A percentile compares a stretch with the other conserved stretches of the same genome.
Conservation (phyloP, 2,888 invertebrate species). For the Torymus tubicola region DNA sequence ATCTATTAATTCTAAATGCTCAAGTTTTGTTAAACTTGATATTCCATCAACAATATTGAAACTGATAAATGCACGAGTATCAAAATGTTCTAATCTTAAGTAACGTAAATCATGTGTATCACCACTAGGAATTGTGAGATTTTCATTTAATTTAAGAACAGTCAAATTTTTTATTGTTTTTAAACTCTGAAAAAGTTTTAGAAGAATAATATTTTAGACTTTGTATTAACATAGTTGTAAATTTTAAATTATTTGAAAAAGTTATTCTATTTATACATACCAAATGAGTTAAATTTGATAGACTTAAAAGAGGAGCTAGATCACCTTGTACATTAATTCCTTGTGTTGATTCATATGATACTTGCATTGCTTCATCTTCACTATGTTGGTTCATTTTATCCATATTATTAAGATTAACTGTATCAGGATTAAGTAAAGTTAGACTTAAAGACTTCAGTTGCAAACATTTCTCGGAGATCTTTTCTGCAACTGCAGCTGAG, state of each 20-base stretch:
- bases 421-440: neutral
- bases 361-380: neutral
- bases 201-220: neutral
- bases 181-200: neutral
- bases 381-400: neutral
- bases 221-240: neutral
- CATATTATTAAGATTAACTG: neutral
- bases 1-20: constrained; percentile 2
- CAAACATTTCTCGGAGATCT: neutral
- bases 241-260: neutral
- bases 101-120: neutral
- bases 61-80: neutral
- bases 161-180: constrained; percentile 11
- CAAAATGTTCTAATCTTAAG: neutral
- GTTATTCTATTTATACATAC: neutral
- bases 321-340: constrained; percentile 3
- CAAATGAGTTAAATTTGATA: constrained; percentile 10
- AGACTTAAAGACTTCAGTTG: neutral
- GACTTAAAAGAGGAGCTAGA: neutral
- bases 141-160: neutral
- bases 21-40: constrained; percentile 1
- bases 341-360: neutral
- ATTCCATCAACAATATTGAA: constrained; percentile 9
- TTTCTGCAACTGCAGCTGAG: neutral
- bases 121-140: neutral